A percentile compares a stretch with the other conserved stretches of the same genome.
Evolutionary conservation across 2,888 invertebrate species (phyloP).

Genomic region (Pelosia muscerda): DNA sequence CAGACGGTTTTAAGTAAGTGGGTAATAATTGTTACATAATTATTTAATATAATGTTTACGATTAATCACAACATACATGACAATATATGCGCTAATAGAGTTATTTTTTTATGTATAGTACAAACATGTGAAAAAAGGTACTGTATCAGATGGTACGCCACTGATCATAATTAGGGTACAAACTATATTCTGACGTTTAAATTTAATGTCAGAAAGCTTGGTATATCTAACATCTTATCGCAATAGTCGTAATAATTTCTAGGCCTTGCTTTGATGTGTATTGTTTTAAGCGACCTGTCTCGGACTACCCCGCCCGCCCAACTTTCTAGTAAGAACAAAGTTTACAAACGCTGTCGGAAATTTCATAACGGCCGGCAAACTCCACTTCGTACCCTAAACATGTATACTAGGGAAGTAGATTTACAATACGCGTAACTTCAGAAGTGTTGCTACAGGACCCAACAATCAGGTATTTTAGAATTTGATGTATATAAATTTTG

Average conservation of each 20-base stretch:
- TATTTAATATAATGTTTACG: too few species aligned
- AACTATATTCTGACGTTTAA: not conserved
- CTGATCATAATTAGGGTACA: not conserved
- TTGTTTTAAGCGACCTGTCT: constrained; percentile 64
- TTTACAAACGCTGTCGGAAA: constrained; percentile 74
- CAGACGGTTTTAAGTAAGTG: too few species aligned
- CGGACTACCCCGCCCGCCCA: constrained; percentile 51
- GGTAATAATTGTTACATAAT: too few species aligned
- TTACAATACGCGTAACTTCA: constrained; percentile 45
- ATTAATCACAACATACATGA: too few species aligned
- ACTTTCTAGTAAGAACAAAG: constrained; percentile 67
- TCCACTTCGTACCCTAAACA: constrained; percentile 57
- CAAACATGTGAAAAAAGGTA: too few species aligned
- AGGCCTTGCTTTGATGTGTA: constrained; percentile 60
- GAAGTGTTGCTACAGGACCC: constrained; percentile 22
- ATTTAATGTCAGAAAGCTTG: not conserved
- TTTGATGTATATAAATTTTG: not conserved
- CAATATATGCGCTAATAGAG: too few species aligned
- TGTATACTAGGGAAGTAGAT: constrained; percentile 60
- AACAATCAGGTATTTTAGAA: constrained; percentile 29
- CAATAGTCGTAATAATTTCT: constrained; percentile 50
- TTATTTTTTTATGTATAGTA: too few species aligned
- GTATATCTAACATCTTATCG: constrained; percentile 9
- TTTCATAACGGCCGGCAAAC: constrained; percentile 69
- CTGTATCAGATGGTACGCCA: too few species aligned